Base-by-base conservation (phyloP, 2,797 vertebrate genomes). In the Alcedo atthis region DNA sequence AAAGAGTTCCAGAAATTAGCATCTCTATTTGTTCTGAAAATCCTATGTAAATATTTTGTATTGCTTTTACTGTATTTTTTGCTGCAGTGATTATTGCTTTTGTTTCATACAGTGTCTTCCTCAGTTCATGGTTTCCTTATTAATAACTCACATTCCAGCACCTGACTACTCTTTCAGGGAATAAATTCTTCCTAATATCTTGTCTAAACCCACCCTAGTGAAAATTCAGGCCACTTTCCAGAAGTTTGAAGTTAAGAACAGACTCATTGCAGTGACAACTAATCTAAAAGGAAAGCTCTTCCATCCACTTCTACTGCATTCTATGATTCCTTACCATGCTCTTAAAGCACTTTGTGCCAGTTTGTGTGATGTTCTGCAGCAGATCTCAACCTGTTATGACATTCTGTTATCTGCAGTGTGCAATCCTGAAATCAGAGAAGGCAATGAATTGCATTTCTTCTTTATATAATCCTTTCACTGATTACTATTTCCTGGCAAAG, bases 261-360 rank as follows among this genome's bases (percentile, higher is more conserved):
- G 58, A 78, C 51, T 87, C 49, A 78, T 40, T 83, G 59, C 37
- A 77, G 57, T 58, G 61, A 64, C 71, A 74, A 49, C 25, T 43
- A 85, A 30, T 40, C 54, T 54, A 83, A 75, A 8, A 87, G 13
- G 19, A 92, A 95, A 87, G 58, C 42, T 93, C 61, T 85, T 87
- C 32, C 49, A 53, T 63, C 58, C 18, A 61, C 22, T 89, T 81
- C 54, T 68, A 68, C 66, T 71, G 37, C 5, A 61, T 71, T 71
- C 66, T 55, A 4, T 51, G 66, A 64, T 51, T 77, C 48, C 20
- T 75, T 85, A 68, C 58, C 40, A 71, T 0, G 0, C 4, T 66
- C 30, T 42, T 73, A 78, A 89, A 93, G 43, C 13, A 68, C 55
- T 73, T 28, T 24, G 51, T 55, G 21, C 49, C 80, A 83, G 32